A percentile compares a stretch with the other conserved stretches of the same genome.
These are phyloP conservation scores for Oreamnos americanus DNA, from an alignment of 2,113 vertebrate genomes.

Conservation along the genomic window DNA sequence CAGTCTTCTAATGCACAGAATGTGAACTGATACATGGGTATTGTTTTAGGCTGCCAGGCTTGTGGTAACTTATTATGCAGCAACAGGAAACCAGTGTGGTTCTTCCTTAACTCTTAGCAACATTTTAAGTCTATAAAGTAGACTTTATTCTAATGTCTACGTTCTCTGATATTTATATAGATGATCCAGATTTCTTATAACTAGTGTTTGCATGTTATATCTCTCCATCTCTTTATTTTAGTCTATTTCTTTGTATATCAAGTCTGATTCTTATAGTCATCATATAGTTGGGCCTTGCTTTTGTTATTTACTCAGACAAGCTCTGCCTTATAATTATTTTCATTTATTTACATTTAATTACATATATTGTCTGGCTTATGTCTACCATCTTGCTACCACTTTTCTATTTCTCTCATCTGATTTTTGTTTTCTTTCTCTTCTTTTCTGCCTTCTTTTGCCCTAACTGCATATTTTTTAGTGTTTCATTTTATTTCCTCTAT, in stretches of 20 bases:
- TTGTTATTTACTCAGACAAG: background rate
- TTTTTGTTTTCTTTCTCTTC: background rate
- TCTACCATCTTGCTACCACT: background rate
- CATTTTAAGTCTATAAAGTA: background rate
- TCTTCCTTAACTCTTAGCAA: background rate
- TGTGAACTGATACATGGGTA: background rate
- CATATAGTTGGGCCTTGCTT: background rate
- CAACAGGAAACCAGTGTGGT: background rate
- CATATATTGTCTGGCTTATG: background rate
- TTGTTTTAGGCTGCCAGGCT: background rate
- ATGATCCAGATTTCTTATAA: background rate
- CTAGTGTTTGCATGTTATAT: background rate
- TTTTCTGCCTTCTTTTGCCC: background rate
- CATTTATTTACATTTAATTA: constrained; percentile 8
- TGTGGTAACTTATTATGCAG: background rate
- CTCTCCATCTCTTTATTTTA: background rate
- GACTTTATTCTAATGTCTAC: background rate
- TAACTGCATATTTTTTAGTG: background rate
- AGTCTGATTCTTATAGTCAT: background rate
- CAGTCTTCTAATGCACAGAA: background rate
- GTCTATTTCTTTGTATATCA: background rate
- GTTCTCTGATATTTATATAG: background rate
- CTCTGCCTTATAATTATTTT: background rate
- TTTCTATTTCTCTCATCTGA: background rate
- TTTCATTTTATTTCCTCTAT: background rate